Evolutionary conservation across 1,140 invertebrate genomes (phyloP), one percentile per base, ranked within the genome.

Genomic region (Sipha flava): DNA sequence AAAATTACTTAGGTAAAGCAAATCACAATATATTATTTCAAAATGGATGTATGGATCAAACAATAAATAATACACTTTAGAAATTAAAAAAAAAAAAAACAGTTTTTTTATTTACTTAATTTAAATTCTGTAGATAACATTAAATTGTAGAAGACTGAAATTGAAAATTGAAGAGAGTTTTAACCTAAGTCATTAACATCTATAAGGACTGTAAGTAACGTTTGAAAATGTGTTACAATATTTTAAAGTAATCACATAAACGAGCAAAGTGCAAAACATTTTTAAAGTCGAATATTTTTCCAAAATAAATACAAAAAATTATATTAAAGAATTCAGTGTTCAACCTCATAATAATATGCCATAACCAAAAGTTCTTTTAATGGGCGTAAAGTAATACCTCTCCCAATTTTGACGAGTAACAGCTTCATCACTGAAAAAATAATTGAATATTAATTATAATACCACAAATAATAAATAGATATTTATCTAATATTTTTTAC

Each of bases 331-430:
- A 64, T 77, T 77, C 26, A 18, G 43, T 77, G 73, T 47, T 64
- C 77, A 79, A 21, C 66, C 62, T 79, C 12, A 79, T 66, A 79
- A 43, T 49, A 96, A 93, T 83, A 94, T 84, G 83, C 94, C 95
- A 85, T 95, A 98, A 45, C 95, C 95, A 86, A 98, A 97, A 1
- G 93, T 92, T 84, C 93, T 89, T 86, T 95, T 96, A 83, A 98
- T 97, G 81, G 94, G 90, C 82, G 95, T 91, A 90, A 95, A 98
- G 85, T 97, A 98, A 86, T 97, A 97, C 70, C 92, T 88, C 80
- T 92, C 89, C 96, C 96, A 98, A 83, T 97, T 97, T 81, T 92
- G 89, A 84, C 88, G 90, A 18, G 95, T 98, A 59, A 90, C 89
- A 31, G 95, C 92, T 77, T 90, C 89, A 83, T 97, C 94, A 26